phyloP scores from a whole-genome alignment of 2,797 vertebrate species.

The Atherinosoma microstoma region DNA sequence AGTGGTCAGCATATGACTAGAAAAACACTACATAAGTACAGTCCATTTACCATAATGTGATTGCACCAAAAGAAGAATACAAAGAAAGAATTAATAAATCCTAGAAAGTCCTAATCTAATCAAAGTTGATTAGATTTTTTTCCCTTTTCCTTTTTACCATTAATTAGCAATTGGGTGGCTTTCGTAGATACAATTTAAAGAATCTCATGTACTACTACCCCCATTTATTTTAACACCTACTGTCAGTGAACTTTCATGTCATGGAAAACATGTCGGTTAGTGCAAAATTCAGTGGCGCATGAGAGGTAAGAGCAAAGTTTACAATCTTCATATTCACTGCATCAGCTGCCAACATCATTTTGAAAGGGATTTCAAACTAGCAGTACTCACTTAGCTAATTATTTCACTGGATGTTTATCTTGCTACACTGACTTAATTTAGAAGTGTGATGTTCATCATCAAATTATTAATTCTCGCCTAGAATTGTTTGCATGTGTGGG shows the following conservation, averaged over 20 bases:
- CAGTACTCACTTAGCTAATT: slow-evolving; percentile 64
- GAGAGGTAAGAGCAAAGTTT: slow-evolving; percentile 12
- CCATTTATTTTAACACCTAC: background rate
- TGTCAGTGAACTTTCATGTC: background rate
- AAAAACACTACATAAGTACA: too few species aligned
- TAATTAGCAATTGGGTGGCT: slow-evolving; percentile 10
- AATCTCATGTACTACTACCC: background rate
- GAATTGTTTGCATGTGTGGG: slow-evolving; percentile 64
- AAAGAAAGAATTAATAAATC: background rate
- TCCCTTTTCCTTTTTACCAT: slow-evolving; percentile 35
- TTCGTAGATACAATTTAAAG: too few species aligned
- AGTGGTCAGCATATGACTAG: too few species aligned
- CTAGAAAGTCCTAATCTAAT: background rate
- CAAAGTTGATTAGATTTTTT: too few species aligned
- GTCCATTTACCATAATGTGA: too few species aligned
- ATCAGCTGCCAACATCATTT: slow-evolving; percentile 51
- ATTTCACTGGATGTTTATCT: slow-evolving; percentile 62
- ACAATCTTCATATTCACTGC: slow-evolving; percentile 8
- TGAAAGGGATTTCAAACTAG: slow-evolving; percentile 57
- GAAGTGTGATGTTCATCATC: slow-evolving; percentile 52
- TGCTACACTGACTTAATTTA: slow-evolving; percentile 62
- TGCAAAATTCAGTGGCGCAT: slow-evolving; percentile 1
- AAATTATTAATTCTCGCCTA: slow-evolving; percentile 68
- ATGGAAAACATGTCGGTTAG: slow-evolving; percentile 13
- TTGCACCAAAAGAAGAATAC: too few species aligned